These are phyloP conservation scores for Diachrysia chrysitis DNA, from an alignment of 2,888 invertebrate genomes.

Conservation along the genomic window DNA sequence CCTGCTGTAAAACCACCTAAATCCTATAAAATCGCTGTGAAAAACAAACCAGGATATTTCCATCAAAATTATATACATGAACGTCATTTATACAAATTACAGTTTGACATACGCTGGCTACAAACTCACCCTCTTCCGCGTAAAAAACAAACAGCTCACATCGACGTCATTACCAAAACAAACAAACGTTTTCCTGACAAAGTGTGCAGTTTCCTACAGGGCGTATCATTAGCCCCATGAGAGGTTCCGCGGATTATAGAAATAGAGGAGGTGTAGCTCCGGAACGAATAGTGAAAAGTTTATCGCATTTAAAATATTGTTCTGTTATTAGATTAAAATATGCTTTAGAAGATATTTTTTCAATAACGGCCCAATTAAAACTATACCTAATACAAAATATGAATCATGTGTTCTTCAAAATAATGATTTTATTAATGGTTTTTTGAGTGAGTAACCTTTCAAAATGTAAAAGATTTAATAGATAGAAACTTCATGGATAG, in stretches of 20 bases:
- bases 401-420: no score
- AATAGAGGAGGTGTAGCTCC: background rate
- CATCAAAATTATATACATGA: constrained; percentile 23
- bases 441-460: no score
- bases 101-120: constrained; percentile 19
- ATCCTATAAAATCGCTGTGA: background rate
- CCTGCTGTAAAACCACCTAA: background rate
- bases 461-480: no score
- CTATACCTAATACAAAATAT: no score
- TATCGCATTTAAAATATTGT: no score
- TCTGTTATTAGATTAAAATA: no score
- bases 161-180: constrained; percentile 48
- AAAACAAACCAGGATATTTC: constrained; percentile 35
- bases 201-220: constrained; percentile 51
- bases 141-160: constrained; percentile 44
- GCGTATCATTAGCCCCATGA: constrained; percentile 42
- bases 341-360: no score
- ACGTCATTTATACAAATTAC: constrained; percentile 49
- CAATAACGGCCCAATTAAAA: no score
- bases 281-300: background rate
- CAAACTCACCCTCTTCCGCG: constrained; percentile 21
- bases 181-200: constrained; percentile 52
- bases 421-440: no score
- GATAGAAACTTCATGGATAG: no score
- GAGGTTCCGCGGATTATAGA: background rate